Base-by-base conservation (phyloP, 2,113 vertebrate genomes). In the Channa argus region DNA sequence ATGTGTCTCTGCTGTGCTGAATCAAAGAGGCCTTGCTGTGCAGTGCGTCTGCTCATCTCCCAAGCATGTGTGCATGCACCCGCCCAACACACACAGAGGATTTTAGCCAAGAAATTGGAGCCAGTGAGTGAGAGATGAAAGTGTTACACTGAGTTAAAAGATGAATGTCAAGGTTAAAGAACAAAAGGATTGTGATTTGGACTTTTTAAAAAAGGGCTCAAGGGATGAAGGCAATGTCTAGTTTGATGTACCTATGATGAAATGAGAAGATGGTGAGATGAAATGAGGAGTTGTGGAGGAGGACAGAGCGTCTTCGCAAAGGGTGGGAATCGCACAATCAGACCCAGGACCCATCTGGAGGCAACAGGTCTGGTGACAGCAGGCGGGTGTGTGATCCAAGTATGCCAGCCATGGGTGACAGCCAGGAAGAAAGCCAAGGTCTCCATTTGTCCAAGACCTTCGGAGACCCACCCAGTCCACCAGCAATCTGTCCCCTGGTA, bases 291-390 rank as follows among this genome's bases (percentile, higher is more conserved):
- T 47, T 24, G 24, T 1, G 58, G 54, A 70, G 41, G 77, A 79
- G 36, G 60, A 79, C 50, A 55, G 46, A 33, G 68, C 37, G 60
- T 75, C 50, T 55, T 83, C 56, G 64, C 55, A n/a, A 71, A 81
- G 63, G 65, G 75, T 3, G 73, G 59, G 66, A 80, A 80, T 75
- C 39, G 11, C 67, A 76, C 67, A 79, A 71, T 44, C 73, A 69
- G 79, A 83, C 37, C 66, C 37, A 55, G 51, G 63, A 76, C 76
- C 92, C 91, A 92, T 92, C 91, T 94, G 91, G 88, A 91, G 89
- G 86, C 89, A 93, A 91, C 92, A 90, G 91, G 90, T 91, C 92
- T 79, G 65, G 63, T 89, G 90, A 91, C 89, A 92, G 90, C 83
- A 87, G 91, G 91, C 79, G 8, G 73, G 37, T 66, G 69, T 80